Evolutionary conservation across 1,140 invertebrate species (phyloP).

Genomic region (Sinonovacula constricta): DNA sequence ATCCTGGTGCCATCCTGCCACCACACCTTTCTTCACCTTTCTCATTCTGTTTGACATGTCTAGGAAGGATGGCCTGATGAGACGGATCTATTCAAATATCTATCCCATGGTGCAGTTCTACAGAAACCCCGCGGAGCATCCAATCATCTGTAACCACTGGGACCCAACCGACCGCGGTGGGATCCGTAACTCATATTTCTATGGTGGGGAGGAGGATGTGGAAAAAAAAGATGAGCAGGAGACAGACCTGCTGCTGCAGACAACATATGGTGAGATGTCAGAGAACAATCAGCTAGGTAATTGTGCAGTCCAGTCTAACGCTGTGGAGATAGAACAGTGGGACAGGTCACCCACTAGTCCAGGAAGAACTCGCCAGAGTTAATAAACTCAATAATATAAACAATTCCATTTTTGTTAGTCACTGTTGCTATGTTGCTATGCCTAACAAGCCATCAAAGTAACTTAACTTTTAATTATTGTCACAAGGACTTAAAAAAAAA

Average conservation of each 20-base stretch:
- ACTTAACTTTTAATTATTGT: too few species aligned
- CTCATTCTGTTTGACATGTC: slow-evolving; percentile 72
- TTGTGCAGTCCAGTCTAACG: slow-evolving; percentile 11
- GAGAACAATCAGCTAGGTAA: slow-evolving; percentile 14
- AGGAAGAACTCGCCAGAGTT: slow-evolving; percentile 10
- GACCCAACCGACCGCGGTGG: slow-evolving; percentile 11
- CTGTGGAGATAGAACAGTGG: slow-evolving; percentile 47
- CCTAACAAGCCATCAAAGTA: too few species aligned
- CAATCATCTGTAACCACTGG: slow-evolving; percentile 41
- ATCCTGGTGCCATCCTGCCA: slow-evolving; percentile 78
- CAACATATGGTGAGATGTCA: too few species aligned
- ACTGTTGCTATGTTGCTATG: too few species aligned
- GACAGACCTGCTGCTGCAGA: background rate
- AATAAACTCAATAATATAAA: too few species aligned
- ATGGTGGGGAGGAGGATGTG: background rate
- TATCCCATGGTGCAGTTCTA: slow-evolving; percentile 67
- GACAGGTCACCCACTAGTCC: slow-evolving; percentile 47
- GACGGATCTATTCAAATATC: slow-evolving; percentile 83
- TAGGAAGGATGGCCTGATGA: slow-evolving; percentile 48
- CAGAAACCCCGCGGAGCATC: slow-evolving; percentile 40
- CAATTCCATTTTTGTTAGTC: too few species aligned
- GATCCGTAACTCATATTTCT: slow-evolving; percentile 38
- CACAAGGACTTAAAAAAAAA: too few species aligned
- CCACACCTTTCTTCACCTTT: slow-evolving; percentile 69
- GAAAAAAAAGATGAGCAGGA: background rate